Evolutionary conservation across 2,888 invertebrate species (phyloP).

Genomic region (Drosophila atripex): DNA sequence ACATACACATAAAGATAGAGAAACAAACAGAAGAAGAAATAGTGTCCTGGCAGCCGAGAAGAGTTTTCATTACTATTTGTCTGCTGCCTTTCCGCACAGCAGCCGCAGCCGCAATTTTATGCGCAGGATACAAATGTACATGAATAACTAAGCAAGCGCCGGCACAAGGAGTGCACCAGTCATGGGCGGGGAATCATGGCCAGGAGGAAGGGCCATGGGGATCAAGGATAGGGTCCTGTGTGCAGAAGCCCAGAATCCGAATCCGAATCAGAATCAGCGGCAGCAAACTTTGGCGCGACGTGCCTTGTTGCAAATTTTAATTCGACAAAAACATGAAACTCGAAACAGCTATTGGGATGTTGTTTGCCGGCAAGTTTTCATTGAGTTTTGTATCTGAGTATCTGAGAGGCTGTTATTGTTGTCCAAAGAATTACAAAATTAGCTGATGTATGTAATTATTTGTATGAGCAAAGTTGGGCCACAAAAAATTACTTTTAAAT

Average conservation of each 20-base stretch:
- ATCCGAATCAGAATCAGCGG: slow-evolving; percentile 15
- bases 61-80: slow-evolving; percentile 79
- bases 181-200: not conserved
- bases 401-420: slow-evolving; percentile 1
- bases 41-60: slow-evolving; percentile 64
- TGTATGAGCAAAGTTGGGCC: slow-evolving; percentile 1
- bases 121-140: slow-evolving; percentile 80
- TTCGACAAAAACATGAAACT: slow-evolving; percentile 76
- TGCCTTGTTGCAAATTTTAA: slow-evolving; percentile 78
- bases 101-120: slow-evolving; percentile 78
- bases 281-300: slow-evolving; percentile 72
- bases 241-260: slow-evolving; percentile 13
- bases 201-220: slow-evolving; percentile 11
- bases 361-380: slow-evolving; percentile 46
- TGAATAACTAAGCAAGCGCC: slow-evolving; percentile 70
- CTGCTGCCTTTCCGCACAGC: slow-evolving; percentile 79
- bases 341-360: slow-evolving; percentile 76
- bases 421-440: slow-evolving; percentile 21
- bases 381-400: slow-evolving; percentile 7
- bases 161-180: slow-evolving; percentile 18
- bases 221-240: slow-evolving; percentile 10
- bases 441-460: slow-evolving; percentile 15
- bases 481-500: not conserved
- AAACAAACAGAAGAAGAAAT: slow-evolving; percentile 53
- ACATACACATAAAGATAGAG: not conserved